A percentile compares a stretch with the other conserved stretches of the same genome.
Evolutionary conservation across 2,888 invertebrate species (phyloP).

Genomic region (Pristionchus mayeri): DNA sequence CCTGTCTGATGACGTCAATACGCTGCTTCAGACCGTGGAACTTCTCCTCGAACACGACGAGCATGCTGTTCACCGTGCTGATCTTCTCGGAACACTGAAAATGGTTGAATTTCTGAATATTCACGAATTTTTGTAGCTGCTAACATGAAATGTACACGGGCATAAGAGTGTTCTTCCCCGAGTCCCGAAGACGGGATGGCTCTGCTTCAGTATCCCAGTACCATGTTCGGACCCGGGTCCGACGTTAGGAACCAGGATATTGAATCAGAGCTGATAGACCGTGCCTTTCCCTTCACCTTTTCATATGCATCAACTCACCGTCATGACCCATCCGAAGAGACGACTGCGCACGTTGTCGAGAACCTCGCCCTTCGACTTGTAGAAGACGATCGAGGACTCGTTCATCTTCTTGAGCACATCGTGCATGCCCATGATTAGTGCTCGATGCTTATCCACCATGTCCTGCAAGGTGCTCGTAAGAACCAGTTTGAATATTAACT

Average conservation of each 20-base stretch:
- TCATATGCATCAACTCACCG: conserved; percentile 30
- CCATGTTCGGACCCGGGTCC: no score
- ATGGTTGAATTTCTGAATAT: background rate
- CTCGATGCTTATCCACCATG: background rate
- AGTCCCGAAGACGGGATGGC: no score
- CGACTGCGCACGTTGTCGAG: conserved; percentile 64
- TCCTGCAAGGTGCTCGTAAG: no score
- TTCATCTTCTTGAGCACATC: conserved; percentile 54
- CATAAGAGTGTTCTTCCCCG: no score
- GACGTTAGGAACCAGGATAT: background rate
- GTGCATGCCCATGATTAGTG: conserved; percentile 45
- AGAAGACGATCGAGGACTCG: conserved; percentile 59
- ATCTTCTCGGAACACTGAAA: conserved; percentile 65
- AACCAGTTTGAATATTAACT: no score
- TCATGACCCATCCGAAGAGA: conserved; percentile 64
- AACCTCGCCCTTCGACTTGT: conserved; percentile 68
- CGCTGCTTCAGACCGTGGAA: conserved; percentile 59
- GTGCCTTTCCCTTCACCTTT: background rate
- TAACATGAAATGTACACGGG: no score
- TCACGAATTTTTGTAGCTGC: no score
- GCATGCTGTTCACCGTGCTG: conserved; percentile 59
- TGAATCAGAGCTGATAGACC: background rate
- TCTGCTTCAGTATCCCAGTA: no score
- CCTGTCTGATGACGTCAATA: conserved; percentile 62
- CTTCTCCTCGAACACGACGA: conserved; percentile 70